Evolutionary conservation across 1,140 invertebrate genomes (phyloP).

Genomic region (Laupala kohalensis): DNA sequence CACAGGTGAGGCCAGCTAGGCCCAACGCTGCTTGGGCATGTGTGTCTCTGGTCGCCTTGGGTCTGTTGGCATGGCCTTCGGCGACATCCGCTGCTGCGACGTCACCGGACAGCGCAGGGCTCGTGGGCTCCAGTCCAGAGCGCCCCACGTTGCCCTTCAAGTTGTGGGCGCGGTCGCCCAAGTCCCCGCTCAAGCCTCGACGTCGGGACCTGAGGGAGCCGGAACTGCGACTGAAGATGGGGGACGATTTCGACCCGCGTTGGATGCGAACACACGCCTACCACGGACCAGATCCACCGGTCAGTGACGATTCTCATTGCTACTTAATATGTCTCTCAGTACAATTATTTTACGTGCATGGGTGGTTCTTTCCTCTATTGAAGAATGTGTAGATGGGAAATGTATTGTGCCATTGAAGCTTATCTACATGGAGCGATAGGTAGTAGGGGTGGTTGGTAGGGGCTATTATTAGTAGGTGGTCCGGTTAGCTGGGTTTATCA

Average conservation of each 20-base stretch:
- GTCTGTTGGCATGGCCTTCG: neutral
- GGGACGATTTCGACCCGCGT: conserved; percentile 20
- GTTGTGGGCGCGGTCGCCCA: conserved; percentile 20
- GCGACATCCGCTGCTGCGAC: neutral
- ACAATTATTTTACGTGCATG: no score
- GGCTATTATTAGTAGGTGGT: no score
- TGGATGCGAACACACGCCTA: conserved; percentile 21
- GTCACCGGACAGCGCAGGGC: conserved; percentile 10
- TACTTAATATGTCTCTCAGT: no score
- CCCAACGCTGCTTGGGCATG: neutral
- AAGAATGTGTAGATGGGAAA: no score
- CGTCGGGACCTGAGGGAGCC: conserved; percentile 19
- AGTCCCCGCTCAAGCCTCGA: conserved; percentile 19
- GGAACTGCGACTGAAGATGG: conserved; percentile 20
- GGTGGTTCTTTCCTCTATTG: no score
- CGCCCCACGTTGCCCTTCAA: conserved; percentile 15
- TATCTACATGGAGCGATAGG: no score
- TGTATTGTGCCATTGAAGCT: no score
- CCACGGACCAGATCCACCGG: neutral
- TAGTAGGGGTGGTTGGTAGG: no score
- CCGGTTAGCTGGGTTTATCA: no score
- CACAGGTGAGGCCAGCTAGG: neutral
- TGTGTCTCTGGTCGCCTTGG: neutral
- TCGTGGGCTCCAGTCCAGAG: conserved; percentile 6
- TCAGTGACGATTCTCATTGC: neutral